phyloP scores from a whole-genome alignment of 2,113 vertebrate genomes.

The mouse (Mus musculus) region GRCm39 chr16:44066001-44066500 shows the following conservation, averaged over 20 bases:
- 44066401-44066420: too few relatives aligned
- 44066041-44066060: not conserved
- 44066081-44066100: not conserved
- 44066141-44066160: not conserved
- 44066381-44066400: too few relatives aligned
- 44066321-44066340: too few relatives aligned
- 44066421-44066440: too few relatives aligned
- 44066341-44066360: too few relatives aligned
- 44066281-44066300: not conserved
- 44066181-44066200: not conserved
- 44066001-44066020: not conserved
- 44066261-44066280: not conserved
- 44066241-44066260: not conserved
- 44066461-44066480: too few relatives aligned
- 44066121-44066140: conserved; percentile 6
- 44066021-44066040: not conserved
- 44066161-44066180: not conserved
- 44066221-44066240: not conserved
- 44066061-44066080: not conserved
- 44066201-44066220: not conserved
- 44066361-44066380: too few relatives aligned
- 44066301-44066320: not conserved
- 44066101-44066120: not conserved
- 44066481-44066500: not conserved
- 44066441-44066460: too few relatives aligned